Base-by-base conservation (phyloP, 2,797 vertebrate species). In the Rachycentron canadum region DNA sequence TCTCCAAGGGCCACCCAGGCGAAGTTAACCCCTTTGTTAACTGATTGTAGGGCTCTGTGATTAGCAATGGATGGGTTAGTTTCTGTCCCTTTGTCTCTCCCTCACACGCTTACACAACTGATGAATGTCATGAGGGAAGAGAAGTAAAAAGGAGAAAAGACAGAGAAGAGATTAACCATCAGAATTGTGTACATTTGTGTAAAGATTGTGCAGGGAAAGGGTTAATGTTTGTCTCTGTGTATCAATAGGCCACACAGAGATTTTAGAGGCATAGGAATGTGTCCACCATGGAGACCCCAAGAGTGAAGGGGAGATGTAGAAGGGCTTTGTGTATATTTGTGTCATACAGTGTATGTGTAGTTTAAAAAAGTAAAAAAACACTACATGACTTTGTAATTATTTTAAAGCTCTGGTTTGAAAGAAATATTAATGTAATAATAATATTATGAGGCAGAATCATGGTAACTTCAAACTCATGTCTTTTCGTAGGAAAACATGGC, bases 21-120 rank as follows among this genome's bases (percentile, higher is more conserved):
- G 67, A 93, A 89, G 85, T 94, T 92, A 93, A 93, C 93, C 91
- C 91, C 85, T 94, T 95, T 95, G 92, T 95, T 94, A 93, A 94
- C 92, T 90, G 89, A 93, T 94, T 93, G 92, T 93, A 89, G 93
- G 89, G 88, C 82, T 86, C 87, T 93, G 90, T 94, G 91, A 92
- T 93, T 92, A 92, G 87, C 88, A 87, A 82, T 87, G 90, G 92
- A 88, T 87, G 88, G 90, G 78, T 83, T 85, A 52, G 86, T 85
- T 83, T 90, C 83, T 76, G 69, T 65, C 34, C 63, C 55, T 69
- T 88, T 89, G 81, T 88, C 59, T 86, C 68, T 81, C 56, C 60
- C 67, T 89, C 79, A 74, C 79, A 76, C 83, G 59, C 81, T 63
- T 65, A 85, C 78, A 83, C 70, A 69, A 41, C 56, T 69, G 79